Evolutionary conservation across 2,888 invertebrate species (phyloP), one percentile per base, ranked within the genome.

Genomic region (Carabus problematicus): DNA sequence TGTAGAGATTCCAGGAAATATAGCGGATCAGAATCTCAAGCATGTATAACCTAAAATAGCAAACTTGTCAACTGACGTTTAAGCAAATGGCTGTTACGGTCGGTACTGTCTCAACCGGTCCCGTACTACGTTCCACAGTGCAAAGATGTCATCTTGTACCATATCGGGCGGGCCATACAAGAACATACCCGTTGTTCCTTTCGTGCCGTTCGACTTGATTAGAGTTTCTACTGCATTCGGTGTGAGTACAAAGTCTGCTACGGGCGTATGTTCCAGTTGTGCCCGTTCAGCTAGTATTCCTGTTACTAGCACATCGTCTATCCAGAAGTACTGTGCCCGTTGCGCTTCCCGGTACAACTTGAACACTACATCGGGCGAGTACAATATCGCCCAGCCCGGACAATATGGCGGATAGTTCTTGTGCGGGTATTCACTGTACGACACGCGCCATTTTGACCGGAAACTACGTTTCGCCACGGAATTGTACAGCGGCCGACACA

Each of bases 391-490:
- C 84, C 86, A 87, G 7, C 93, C 93, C 19, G 89, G 86, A 80
- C 93, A 94, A 77, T 93, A 93, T 1, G 86, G 83, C 41, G 93
- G 93, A 82, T 92, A 94, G 75, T 82, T 85, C 55, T 81, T 81
- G 0, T 81, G 82, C 0, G 86, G 80, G 79, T 89, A 93, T 77
- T 93, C 92, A 0, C 81, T 82, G 9, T 85, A 85, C 3, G 90
- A 86, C 8, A 93, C 92, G 61, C 87, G 86, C 93, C 93, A 94
- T 79, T 93, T 93, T 0, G 91, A 91, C 55, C 88, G 84, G 77
- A 85, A 87, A 7, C 85, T 84, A 70, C 92, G 84, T 74, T 87
- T 87, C 0, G 87, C 89, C 16, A 77, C 76, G 0, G 86, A 83
- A 67, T 81, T 77, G 11, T 79, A 74, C 42, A 85, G 76, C 29